These are phyloP conservation scores for Zingel zingel DNA, from an alignment of 2,113 vertebrate species.

Conservation along the genomic window DNA sequence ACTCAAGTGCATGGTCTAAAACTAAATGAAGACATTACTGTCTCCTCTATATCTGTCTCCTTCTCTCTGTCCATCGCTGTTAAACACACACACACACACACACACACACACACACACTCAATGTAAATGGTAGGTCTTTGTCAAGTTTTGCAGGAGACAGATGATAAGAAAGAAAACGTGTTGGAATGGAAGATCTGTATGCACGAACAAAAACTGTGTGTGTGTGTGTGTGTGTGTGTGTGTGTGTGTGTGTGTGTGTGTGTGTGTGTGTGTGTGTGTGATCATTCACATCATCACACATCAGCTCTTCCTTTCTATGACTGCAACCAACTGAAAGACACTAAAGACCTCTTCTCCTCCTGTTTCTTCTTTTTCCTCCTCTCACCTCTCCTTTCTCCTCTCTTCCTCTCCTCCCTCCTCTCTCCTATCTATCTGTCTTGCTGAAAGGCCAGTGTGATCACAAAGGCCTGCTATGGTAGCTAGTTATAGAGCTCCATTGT, in stretches of 20 bases:
- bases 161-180: not conserved
- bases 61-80: no score
- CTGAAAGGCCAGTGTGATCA: slow-evolving; percentile 75
- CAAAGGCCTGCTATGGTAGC: slow-evolving; percentile 74
- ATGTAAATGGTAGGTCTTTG: not conserved
- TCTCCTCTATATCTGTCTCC: no score
- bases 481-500: slow-evolving; percentile 76
- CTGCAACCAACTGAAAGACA: slow-evolving; percentile 37
- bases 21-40: no score
- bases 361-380: slow-evolving; percentile 1
- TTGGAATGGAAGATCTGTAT: slow-evolving; percentile 10
- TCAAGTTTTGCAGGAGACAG: not conserved
- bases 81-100: no score
- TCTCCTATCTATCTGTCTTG: slow-evolving; percentile 56
- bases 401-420: slow-evolving; percentile 5
- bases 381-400: slow-evolving; percentile 2
- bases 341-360: slow-evolving; percentile 8
- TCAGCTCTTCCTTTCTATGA: slow-evolving; percentile 50
- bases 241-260: slow-evolving; percentile 2
- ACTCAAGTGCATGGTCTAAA: no score
- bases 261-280: slow-evolving; percentile 6
- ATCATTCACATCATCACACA: slow-evolving; percentile 60
- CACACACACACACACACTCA: not conserved
- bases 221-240: not conserved
- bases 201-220: not conserved